Base-by-base conservation (phyloP, 2,797 vertebrate genomes). In the Alcedo quadribrachys region DNA sequence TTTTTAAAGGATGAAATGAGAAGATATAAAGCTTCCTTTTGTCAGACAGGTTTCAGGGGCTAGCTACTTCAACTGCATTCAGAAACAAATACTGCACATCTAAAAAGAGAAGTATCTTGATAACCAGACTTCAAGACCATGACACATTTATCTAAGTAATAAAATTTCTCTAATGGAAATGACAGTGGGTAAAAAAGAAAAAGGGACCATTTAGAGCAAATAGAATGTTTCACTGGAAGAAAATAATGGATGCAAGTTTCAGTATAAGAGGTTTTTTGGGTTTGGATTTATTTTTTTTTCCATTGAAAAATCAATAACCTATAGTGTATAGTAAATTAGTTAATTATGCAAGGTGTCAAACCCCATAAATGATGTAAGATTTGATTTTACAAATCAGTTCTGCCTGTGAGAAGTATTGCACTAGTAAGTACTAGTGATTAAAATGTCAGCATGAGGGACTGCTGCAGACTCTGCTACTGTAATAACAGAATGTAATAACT, bases 361-460 rank as follows among this genome's bases (percentile, higher is more conserved):
- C 50, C 79, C 71, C 17, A 21, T 66, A 93, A 91, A 95, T 87
- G 58, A 94, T 79, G 61, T 90, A 92, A 97, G 94, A 95, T 75
- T 92, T 67, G 60, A 89, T 92, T 97, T 97, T 96, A 87, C 67
- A 95, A 96, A 97, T 96, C 85, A 91, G 70, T 96, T 90, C 76
- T 96, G 87, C 94, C 93, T 94, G 60, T 62, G 68, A 94, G 69
- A 95, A 94, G 45, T 89, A 96, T 94, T 79, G 90, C 83, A 95
- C 50, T 68, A 96, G 58, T 87, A 87, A 80, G 81, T 93, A 87
- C 74, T 73, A 81, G 92, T 93, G 92, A 97, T 97, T 96, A 96
- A 97, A 97, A 97, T 92, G 94, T 95, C 96, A 96, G 51, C 81
- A 87, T 96, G 94, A 97, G 90, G 80, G 78, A 97, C 67, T 81